Percentiles rank a stretch among this genome's conserved stretches.
Evolutionary conservation across 2,797 vertebrate genomes (phyloP).

Genomic region (Enteromius trimaculatus): DNA sequence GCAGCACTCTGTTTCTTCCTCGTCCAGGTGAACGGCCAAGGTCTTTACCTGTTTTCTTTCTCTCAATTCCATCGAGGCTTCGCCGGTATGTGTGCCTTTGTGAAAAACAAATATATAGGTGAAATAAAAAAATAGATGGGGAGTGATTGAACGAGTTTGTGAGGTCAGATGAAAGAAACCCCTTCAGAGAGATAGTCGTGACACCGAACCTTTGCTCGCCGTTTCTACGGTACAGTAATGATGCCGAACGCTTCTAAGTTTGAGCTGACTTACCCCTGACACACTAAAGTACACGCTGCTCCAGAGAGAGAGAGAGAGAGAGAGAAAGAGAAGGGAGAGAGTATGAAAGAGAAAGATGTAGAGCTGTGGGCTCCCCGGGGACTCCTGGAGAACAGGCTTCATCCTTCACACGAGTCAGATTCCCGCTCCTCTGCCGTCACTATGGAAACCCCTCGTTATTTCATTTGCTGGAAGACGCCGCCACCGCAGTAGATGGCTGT

Average conservation of each 20-base stretch:
- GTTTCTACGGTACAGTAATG: slow-evolving; percentile 11
- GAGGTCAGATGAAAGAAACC: slow-evolving; percentile 7
- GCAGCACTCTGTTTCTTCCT: background rate
- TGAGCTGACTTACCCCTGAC: slow-evolving; percentile 59
- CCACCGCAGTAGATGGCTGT: slow-evolving; percentile 45
- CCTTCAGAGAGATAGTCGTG: background rate
- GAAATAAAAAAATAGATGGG: slow-evolving; percentile 8
- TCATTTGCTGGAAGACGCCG: slow-evolving; percentile 60
- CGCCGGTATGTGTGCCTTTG: background rate
- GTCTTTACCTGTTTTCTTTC: background rate
- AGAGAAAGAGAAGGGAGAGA: background rate
- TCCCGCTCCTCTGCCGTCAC: slow-evolving; percentile 67
- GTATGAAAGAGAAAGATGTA: slow-evolving; percentile 10
- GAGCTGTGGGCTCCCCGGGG: slow-evolving; percentile 32
- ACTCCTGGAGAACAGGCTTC: slow-evolving; percentile 52
- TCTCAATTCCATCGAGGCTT: background rate
- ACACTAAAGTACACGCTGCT: slow-evolving; percentile 67
- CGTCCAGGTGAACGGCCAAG: background rate
- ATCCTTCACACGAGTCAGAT: slow-evolving; percentile 68
- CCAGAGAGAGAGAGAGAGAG: slow-evolving; percentile 26
- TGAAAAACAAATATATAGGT: slow-evolving; percentile 15
- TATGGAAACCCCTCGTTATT: slow-evolving; percentile 76
- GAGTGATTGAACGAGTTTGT: background rate
- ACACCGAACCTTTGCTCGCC: background rate
- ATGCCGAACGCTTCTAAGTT: background rate